These are phyloP conservation scores for Erythrolamprus reginae DNA, from an alignment of 2,113 vertebrate genomes.

Conservation along the genomic window DNA sequence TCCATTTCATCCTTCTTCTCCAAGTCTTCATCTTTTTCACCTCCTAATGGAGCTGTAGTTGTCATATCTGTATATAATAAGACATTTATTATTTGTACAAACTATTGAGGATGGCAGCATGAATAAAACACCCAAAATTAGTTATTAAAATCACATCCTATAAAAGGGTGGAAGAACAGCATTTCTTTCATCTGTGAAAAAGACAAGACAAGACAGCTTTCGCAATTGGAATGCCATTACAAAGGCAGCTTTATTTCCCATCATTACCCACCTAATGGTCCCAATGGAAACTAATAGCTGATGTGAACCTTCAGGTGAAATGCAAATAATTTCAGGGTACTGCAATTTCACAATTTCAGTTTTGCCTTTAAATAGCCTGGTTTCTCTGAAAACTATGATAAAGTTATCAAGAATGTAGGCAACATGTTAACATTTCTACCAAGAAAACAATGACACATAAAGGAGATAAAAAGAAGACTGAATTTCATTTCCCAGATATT, in stretches of 20 bases:
- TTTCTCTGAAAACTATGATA: neutral
- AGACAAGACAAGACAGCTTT: neutral
- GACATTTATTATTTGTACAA: neutral
- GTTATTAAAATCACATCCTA: neutral
- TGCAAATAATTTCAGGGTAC: neutral
- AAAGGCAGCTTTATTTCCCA: neutral
- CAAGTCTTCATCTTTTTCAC: constrained; percentile 85
- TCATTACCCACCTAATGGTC: neutral
- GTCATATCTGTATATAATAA: constrained; percentile 77
- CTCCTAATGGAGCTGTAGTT: constrained; percentile 73
- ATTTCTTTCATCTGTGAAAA: neutral
- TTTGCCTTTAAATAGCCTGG: neutral
- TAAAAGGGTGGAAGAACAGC: neutral
- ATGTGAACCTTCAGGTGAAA: neutral
- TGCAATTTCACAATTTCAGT: neutral
- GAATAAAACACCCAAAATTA: neutral
- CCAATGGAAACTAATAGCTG: neutral
- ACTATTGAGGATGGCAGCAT: neutral
- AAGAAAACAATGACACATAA: neutral
- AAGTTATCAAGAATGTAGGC: neutral
- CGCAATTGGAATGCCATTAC: neutral
- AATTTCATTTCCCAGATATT: neutral
- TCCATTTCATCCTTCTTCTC: constrained; percentile 99
- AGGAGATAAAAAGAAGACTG: neutral
- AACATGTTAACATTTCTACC: neutral